Evolutionary conservation across 2,797 vertebrate genomes (phyloP).

Genomic region (Notolabrus celidotus): DNA sequence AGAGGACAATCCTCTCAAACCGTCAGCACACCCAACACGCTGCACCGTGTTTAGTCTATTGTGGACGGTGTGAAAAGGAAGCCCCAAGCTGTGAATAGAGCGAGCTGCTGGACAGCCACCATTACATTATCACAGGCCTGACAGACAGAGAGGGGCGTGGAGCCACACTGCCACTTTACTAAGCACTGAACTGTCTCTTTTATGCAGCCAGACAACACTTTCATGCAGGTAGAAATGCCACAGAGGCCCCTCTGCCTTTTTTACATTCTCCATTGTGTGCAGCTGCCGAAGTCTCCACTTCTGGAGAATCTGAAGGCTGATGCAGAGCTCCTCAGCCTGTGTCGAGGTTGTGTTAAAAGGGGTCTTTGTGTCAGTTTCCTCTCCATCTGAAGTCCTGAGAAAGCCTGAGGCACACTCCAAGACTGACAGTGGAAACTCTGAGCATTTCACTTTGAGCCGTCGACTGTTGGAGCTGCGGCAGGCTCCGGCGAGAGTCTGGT

Average conservation of each 20-base stretch:
- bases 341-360: constrained; percentile 31
- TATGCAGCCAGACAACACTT: constrained; percentile 44
- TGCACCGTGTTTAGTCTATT: constrained; percentile 42
- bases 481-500: constrained; percentile 1
- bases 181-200: constrained; percentile 37
- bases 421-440: constrained; percentile 8
- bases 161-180: constrained; percentile 43
- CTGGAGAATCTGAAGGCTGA: constrained; percentile 23
- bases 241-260: constrained; percentile 10
- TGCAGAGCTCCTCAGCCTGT: constrained; percentile 17
- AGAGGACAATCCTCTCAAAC: constrained; percentile 34
- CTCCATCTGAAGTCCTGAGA: constrained; percentile 39
- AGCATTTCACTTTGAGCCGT: constrained; percentile 9
- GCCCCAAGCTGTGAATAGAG: constrained; percentile 59
- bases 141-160: constrained; percentile 45
- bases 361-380: constrained; percentile 41
- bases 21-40: constrained; percentile 29
- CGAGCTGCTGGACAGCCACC: constrained; percentile 37
- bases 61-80: constrained; percentile 60
- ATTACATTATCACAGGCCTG: constrained; percentile 51
- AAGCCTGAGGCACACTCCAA: constrained; percentile 16
- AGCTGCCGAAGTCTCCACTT: constrained; percentile 14
- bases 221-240: constrained; percentile 45
- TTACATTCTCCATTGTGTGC: constrained; percentile 33
- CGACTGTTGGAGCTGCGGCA: background rate